Base-by-base conservation (phyloP, 2,888 invertebrate species). In the Diadegma fenestrale region DNA sequence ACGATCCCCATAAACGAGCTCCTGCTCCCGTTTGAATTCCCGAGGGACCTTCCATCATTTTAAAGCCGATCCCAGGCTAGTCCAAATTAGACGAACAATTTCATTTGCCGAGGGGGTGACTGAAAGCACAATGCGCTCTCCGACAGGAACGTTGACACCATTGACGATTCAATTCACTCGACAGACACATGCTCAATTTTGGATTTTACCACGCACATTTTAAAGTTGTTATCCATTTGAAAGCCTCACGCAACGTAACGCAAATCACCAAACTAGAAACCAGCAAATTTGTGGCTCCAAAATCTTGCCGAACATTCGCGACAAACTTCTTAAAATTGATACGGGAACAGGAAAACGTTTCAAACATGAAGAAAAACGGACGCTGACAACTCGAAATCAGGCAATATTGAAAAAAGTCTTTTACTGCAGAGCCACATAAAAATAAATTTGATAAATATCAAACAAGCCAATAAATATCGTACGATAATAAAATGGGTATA, bases 11-110 rank as follows among this genome's bases (percentile, higher is more conserved):
- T 61, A 63, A 61, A 10, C 54, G 54, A 80, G 80, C 43, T 51
- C 86, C 80, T n/a, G n/a, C n/a, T 68, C 51, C 68, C 76, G 75
- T 80, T 86, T 80, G 8, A 79, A 88, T 92, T 91, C 92, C 91
- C 78, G 76, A 87, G 93, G 91, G 93, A 91, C 91, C 90, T 91
- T 92, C 90, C 91, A 91, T 93, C 92, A 92, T 92, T 93, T 93
- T 92, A 92, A 93, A 93, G 91, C 91, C 91, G 77, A 76, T 43
- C 82, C 81, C 85, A 88, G 64, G 85, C 89, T 89, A 89, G 90
- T 91, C 90, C 88, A 91, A 93, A 93, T 93, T 93, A 93, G 91
- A 91, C 91, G 91, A 90, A 89, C 92, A 92, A 93, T 93, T 93
- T 93, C 91, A 90, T 93, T 91, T 88, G 87, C 89, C 51, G 82